phyloP scores from a whole-genome alignment of 2,797 vertebrate species.

The Halcyon smyrnensis region DNA sequence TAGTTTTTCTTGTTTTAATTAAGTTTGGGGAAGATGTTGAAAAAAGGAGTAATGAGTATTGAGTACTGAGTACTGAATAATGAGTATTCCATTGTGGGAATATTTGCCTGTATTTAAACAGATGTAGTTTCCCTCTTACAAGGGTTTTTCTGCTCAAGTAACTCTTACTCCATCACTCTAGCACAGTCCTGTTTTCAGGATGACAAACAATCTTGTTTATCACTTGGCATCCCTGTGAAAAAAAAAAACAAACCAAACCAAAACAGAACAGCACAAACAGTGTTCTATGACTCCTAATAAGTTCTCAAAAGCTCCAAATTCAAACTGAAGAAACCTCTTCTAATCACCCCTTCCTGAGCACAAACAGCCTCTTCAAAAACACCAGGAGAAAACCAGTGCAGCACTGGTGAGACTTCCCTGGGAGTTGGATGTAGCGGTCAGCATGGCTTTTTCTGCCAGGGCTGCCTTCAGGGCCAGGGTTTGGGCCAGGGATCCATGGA shows the following conservation, averaged over 20 bases:
- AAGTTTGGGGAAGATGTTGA: neutral
- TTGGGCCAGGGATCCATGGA: no score
- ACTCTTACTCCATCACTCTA: neutral
- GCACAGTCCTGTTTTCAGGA: neutral
- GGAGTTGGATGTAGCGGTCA: neutral
- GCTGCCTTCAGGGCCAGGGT: fast-evolving
- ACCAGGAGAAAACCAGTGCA: neutral
- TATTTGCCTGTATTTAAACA: neutral
- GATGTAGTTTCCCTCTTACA: neutral
- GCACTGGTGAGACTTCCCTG: neutral
- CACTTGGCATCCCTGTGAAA: neutral
- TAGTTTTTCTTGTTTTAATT: neutral
- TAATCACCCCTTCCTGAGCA: fast-evolving
- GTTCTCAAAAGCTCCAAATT: neutral
- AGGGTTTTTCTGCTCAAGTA: neutral
- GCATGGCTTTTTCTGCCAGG: fast-evolving
- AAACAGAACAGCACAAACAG: neutral
- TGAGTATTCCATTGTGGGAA: neutral
- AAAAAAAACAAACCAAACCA: neutral
- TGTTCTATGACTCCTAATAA: neutral
- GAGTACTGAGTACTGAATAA: neutral
- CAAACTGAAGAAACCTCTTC: neutral
- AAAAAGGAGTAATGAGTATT: neutral
- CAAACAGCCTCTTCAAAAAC: neutral
- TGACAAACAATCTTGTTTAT: neutral